Conservation (phyloP, 2,113 vertebrate genomes). For the Penelope pileata region DNA sequence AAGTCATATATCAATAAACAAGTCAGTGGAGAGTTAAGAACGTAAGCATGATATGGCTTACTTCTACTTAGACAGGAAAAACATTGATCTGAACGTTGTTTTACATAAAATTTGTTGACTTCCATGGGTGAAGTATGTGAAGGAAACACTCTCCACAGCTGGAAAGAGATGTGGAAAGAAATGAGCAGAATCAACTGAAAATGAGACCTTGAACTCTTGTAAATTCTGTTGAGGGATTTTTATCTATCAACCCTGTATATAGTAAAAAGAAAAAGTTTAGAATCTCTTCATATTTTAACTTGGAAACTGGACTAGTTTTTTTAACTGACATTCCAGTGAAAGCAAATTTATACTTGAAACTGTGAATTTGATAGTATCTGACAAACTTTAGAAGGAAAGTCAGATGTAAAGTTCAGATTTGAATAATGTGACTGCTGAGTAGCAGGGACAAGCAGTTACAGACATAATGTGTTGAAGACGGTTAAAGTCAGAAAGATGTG, state of each 20-base stretch:
- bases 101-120: not conserved
- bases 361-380: not conserved
- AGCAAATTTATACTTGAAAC: not conserved
- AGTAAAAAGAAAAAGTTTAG: not conserved
- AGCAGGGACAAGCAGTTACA: slow-evolving; percentile 9
- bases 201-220: not conserved
- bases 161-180: not conserved
- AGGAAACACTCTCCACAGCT: not conserved
- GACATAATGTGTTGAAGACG: not conserved
- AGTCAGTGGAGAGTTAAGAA: not conserved
- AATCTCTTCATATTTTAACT: not conserved
- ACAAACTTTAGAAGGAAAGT: slow-evolving; percentile 3
- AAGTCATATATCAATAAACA: not conserved
- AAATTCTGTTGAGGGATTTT: not conserved
- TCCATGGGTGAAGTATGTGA: not conserved
- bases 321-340: not conserved
- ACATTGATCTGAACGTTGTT: not conserved
- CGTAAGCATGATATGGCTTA: not conserved
- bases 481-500: not conserved
- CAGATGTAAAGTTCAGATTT: not conserved
- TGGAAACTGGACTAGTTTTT: not conserved
- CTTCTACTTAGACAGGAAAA: not conserved
- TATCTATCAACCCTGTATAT: not conserved
- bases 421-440: slow-evolving; percentile 10
- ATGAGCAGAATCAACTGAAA: not conserved